Base-by-base conservation (phyloP, 2,797 vertebrate genomes). In the Dendrocincla tyrannina region DNA sequence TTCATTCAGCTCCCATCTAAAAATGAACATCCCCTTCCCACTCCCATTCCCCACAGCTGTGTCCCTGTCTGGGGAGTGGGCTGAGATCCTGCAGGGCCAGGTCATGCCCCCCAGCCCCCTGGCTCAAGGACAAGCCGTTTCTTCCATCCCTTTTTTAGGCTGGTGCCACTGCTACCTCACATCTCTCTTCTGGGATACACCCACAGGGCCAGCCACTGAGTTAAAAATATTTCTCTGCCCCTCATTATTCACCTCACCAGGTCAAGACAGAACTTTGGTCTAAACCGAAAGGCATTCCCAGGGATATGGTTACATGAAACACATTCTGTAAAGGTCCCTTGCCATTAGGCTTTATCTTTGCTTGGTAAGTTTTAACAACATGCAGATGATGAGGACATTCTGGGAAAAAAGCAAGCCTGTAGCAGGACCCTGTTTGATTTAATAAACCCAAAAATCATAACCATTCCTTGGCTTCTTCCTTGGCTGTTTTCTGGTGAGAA, bases 281-380 rank as follows among this genome's bases (percentile, higher is more conserved):
- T 96, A 92, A 92, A 83, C 9, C 14, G 64, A 96, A 88, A 95
- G 91, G 78, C 91, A 95, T 95, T 91, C 73, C 44, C n/a, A 72
- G 50, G 80, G 88, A 70, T 93, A 93, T 18, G 50, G 56, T 91
- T 95, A 96, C 96, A 95, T 78, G 53, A 89, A 95, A 90, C 89
- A 91, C n/a, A 79, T 91, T 72, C 93, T 93, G 22, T 63, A 70
- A 90, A 55, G n/a, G 47, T 37, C 95, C 68, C 77, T 91, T 0
- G 0, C 49, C 63, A 42, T 49, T 46, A 59, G 59, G 19, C 35
- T 92, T 92, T 69, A 52, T 91, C 85, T 95, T 85, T 78, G 33
- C 69, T 72, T 11, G 14, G 50, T 49, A 62, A 72, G 41, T 89
- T 91, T 88, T 91, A 89, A 82, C 53, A 14, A 20, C 77, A 87